These are phyloP conservation scores for Meloidogyne exigua DNA, from an alignment of 1,140 invertebrate species.

Conservation along the genomic window DNA sequence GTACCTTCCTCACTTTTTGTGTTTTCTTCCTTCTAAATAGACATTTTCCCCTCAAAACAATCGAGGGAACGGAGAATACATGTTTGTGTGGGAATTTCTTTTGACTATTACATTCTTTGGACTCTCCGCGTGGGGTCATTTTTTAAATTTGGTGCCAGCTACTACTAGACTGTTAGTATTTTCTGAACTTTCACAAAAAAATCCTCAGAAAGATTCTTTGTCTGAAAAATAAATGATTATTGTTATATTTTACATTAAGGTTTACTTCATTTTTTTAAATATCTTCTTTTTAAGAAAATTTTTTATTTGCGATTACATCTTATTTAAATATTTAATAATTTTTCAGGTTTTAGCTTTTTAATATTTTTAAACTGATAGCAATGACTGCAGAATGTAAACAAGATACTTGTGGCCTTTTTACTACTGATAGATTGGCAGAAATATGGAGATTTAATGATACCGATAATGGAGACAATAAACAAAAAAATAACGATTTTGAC, in stretches of 20 bases:
- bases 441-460: conserved; percentile 1
- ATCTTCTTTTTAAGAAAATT: not conserved
- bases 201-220: no score
- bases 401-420: conserved; percentile 12
- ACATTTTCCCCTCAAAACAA: conserved; percentile 19
- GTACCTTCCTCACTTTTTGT: conserved; percentile 14
- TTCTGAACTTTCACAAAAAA: not conserved
- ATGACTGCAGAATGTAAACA: conserved; percentile 17
- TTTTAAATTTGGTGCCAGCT: conserved; percentile 15
- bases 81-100: not conserved
- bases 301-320: not conserved
- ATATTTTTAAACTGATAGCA: not conserved
- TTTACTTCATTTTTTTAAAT: no score
- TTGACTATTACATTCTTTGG: conserved; percentile 16
- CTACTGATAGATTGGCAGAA: conserved; percentile 15
- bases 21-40: conserved; percentile 1
- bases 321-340: not conserved
- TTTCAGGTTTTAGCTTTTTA: not conserved
- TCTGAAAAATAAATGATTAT: no score
- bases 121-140: conserved; percentile 9
- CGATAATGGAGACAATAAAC: not conserved
- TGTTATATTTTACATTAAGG: no score
- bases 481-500: not conserved
- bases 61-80: not conserved
- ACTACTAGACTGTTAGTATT: not conserved